Percentiles rank a stretch among this genome's conserved stretches.
Conservation (phyloP, 2,797 vertebrate genomes). For the Gymnopithys bicolor region DNA sequence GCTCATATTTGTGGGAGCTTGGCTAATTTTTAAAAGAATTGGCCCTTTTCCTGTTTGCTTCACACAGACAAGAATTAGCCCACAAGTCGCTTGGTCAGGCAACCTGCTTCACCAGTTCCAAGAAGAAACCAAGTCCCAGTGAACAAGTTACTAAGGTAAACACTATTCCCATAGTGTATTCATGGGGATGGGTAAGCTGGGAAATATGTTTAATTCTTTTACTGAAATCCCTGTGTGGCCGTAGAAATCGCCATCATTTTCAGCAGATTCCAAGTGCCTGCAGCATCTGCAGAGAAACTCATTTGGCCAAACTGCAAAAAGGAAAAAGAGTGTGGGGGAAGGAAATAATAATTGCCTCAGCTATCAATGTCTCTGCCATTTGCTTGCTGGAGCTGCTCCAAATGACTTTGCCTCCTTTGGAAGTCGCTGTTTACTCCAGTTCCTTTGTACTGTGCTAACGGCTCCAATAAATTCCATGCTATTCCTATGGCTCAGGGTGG, state of each 20-base stretch:
- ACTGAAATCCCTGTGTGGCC: neutral
- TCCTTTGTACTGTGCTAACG: slow-evolving; percentile 31
- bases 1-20: neutral
- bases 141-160: neutral
- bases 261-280: neutral
- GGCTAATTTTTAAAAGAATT: neutral
- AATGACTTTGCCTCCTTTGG: slow-evolving; percentile 13
- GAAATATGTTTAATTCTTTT: neutral
- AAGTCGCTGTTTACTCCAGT: neutral
- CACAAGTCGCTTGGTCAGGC: neutral
- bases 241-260: neutral
- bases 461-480: neutral
- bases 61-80: neutral
- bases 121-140: neutral
- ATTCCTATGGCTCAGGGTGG: slow-evolving; percentile 9
- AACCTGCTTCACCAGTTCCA: neutral
- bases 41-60: neutral
- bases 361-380: slow-evolving; percentile 4
- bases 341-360: slow-evolving; percentile 45
- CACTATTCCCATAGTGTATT: neutral
- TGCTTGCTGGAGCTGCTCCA: slow-evolving; percentile 34
- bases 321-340: slow-evolving; percentile 15
- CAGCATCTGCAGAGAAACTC: neutral
- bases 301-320: neutral
- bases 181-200: neutral